Evolutionary conservation across 2,797 vertebrate species (phyloP), one percentile per base, ranked within the genome.

Genomic region (Aulostomus chinensis): DNA sequence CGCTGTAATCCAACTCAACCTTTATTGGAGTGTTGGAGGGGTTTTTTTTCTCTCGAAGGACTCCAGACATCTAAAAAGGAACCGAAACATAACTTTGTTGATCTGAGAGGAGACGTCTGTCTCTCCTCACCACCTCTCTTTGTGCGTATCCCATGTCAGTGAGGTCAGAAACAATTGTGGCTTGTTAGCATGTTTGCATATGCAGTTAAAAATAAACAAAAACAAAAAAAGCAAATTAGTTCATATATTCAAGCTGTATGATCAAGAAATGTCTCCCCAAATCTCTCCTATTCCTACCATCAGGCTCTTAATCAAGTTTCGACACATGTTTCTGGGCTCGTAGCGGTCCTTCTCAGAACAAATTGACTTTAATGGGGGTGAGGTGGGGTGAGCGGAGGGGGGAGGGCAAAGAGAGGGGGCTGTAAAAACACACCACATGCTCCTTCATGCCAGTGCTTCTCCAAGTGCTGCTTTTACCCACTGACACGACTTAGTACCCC

Each of bases 301-400:
- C n/a, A n/a, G n/a, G n/a, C 28, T 63, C 15, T 42, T 43, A 68
- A 73, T 48, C 41, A 28, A 53, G 46, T 51, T 50, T 32, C 45
- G 54, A 64, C 68, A 73, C 56, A 59, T 83, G 73, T 76, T 78
- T 59, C 69, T 46, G 64, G 68, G 60, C 62, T 53, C 67, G 31
- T 3, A 64, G 58, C 7, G 12, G 68, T 67, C 65, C 51, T 50
- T 68, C 71, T 73, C 73, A 71, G 76, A 76, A 80, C 69, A 85
- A 88, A 86, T 84, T 84, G 73, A 67, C 52, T 81, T 79, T 86
- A 86, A 83, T 83, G 68, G 70, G 76, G 71, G 78, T 66, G 78
- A 80, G 74, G 54, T 13, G n/a, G 70, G 68, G 74, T 68, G 59
- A 79, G 55, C 31, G n/a, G 30, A 26, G 29, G 16, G 48, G 46